Base-by-base conservation (phyloP, 2,888 invertebrate species). In the Drosophila planitibia region DNA sequence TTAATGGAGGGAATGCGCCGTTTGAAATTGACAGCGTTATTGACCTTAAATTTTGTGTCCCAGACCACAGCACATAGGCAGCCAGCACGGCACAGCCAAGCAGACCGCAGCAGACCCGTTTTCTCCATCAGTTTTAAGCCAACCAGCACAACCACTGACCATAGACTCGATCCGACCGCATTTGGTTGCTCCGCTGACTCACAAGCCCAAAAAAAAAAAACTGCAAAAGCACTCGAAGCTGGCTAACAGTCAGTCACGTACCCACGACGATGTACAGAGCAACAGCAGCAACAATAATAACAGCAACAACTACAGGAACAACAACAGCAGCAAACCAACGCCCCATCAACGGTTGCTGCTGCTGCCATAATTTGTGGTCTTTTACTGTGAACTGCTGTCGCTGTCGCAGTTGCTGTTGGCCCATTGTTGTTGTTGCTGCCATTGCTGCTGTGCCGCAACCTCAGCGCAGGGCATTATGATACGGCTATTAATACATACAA, bases 21-120 rank as follows among this genome's bases (percentile, higher is more conserved):
- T 81, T 85, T 89, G 84, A 86, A 84, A 82, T 75, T 85, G 85
- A 89, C 85, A 85, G 85, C 82, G 84, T 89, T 89, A 85, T 85
- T 89, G 85, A 86, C 85, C 78, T 89, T 84, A 89, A 86, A 85
- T 83, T 89, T 75, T 72, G 69, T 76, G 62, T 70, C 59, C 49
- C 53, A 57, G n/a, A 52, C 47, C 68, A 35, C 25, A 28, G 22
- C 47, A 47, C 25, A 25, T 16, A 25, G 47, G 47, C 25, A 47
- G 25, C 25, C 47, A 55, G 19, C 37, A 32, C 37, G 12, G 32
- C 39, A 44, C 22, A 19, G n/a, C 52, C 22, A 53, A 32, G 52
- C 4, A 19, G 25, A 55, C 35, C 39, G 52, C 47, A 47, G 16
- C 47, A 54, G 55, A 39, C 57, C 39, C 57, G 57, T 57, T 58